Base-by-base conservation (phyloP, 1,140 invertebrate species). In the Lerema accius region DNA sequence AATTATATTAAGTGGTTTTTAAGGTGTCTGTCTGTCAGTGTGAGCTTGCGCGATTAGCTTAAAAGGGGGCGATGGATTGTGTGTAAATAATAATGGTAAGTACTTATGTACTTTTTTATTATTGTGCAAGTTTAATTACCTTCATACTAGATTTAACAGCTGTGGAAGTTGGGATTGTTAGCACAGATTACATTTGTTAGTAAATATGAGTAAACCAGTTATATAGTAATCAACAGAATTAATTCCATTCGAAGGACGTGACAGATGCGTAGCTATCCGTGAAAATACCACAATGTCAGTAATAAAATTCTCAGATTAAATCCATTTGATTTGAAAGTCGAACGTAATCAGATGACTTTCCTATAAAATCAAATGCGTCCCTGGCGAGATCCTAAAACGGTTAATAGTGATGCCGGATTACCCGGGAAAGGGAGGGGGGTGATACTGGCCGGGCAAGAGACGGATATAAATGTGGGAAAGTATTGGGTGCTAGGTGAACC, bases 1-100 rank as follows among this genome's bases (percentile, higher is more conserved):
- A 80, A 81, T 84, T 80, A 82, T 84, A 84, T 84, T 84, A 84
- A 84, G 82, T 76, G 78, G 69, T 77, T 75, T 84, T 80, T 77
- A 79, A 84, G 82, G 80, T 84, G 65, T 59, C 45, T 66, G 56
- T 11, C 55, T 35, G n/a, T 14, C 42, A 17, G 51, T 62, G 59
- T 62, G 58, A 32, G 58, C 15, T 39, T 46, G 40, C 17, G 10
- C 65, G 65, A 67, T 67, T 67, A 62, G 51, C 42, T 58, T 48
- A 37, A 49, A 39, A 32, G 28, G 55, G 40, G 48, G 4, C 23
- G 16, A 16, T 9, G 7, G 11, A n/a, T n/a, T n/a, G n/a, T n/a
- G n/a, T n/a, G n/a, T n/a, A 28, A 5, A 23, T 23, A 23, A 23
- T 58, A 46, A 59, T 45, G 53, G 40, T 32, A 32, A 32, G 9